Percentiles rank a stretch among this genome's conserved stretches.
Conservation (phyloP, 30 jellyfish, hydroid and myxozoan species). For the Aurelia aurita region DNA sequence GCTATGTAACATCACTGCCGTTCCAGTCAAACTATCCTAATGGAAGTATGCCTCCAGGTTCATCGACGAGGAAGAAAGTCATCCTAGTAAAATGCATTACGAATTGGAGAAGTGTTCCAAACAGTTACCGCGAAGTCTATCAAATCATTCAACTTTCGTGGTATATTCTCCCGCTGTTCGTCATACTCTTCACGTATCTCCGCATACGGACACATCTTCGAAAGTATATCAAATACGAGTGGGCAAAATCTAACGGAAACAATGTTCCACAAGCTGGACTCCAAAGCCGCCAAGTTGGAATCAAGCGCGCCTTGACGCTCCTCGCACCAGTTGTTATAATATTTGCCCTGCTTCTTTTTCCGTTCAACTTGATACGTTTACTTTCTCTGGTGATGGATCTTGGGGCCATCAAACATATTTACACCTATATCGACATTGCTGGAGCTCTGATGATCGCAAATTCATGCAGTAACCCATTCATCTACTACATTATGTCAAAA, state of each 20-base stretch:
- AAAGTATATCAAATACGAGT: slow-evolving; percentile 68
- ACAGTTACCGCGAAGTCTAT: slow-evolving; percentile 45
- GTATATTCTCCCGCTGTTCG: slow-evolving; percentile 87
- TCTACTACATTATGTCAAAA: slow-evolving; percentile 81
- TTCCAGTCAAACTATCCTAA: neutral
- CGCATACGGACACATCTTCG: slow-evolving; percentile 71
- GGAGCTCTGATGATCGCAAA: slow-evolving; percentile 86
- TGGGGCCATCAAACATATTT: slow-evolving; percentile 13
- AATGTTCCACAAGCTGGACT: slow-evolving; percentile 61
- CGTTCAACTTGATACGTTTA: slow-evolving; percentile 83
- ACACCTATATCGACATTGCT: slow-evolving; percentile 39
- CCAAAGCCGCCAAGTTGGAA: slow-evolving; percentile 73
- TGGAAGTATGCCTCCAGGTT: neutral
- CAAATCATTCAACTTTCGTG: slow-evolving; percentile 74
- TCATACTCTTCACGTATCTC: slow-evolving; percentile 80
- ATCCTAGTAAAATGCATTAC: slow-evolving; percentile 53
- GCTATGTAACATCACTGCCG: neutral
- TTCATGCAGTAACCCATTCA: slow-evolving; percentile 90
- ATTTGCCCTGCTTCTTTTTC: slow-evolving; percentile 84
- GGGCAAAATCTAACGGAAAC: slow-evolving; percentile 68
- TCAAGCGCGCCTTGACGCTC: slow-evolving; percentile 84
- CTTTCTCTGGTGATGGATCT: slow-evolving; percentile 60
- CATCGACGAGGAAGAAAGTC: neutral
- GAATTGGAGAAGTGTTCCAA: slow-evolving; percentile 55
- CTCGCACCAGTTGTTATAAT: slow-evolving; percentile 95